phyloP scores from a whole-genome alignment of 2,113 vertebrate genomes.

The Pollimyrus isidori region DNA sequence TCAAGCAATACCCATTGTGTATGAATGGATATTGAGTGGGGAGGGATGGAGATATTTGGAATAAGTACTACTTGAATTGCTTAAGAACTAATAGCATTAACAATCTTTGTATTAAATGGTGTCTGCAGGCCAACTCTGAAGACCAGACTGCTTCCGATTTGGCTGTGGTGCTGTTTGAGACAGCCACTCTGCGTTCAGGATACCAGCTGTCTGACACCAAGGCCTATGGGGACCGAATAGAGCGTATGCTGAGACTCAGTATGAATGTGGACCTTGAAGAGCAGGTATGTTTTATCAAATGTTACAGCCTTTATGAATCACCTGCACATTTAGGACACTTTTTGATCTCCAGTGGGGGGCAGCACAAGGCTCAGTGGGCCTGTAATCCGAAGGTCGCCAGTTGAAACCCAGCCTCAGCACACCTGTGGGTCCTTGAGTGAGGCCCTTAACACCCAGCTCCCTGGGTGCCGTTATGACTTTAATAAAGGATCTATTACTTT shows the following conservation, averaged over 20 bases:
- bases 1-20: background rate
- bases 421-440: too few relatives aligned
- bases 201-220: conserved; percentile 91
- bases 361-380: too few relatives aligned
- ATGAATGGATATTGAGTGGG: background rate
- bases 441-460: too few relatives aligned
- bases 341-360: background rate
- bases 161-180: conserved; percentile 89
- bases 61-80: background rate
- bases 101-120: background rate
- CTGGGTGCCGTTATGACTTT: too few relatives aligned
- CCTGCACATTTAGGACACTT: background rate
- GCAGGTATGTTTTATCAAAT: conserved; percentile 60
- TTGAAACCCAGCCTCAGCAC: too few relatives aligned
- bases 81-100: too few relatives aligned
- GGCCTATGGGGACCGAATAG: conserved; percentile 87
- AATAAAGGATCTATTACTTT: background rate
- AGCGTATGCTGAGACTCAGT: conserved; percentile 94
- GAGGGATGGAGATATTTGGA: background rate
- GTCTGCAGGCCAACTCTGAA: conserved; percentile 72
- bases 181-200: conserved; percentile 88
- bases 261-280: conserved; percentile 82
- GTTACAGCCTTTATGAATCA: background rate
- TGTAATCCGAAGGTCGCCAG: too few relatives aligned
- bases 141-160: conserved; percentile 90